phyloP scores from a whole-genome alignment of 2,113 vertebrate species.

The Camelus bactrianus region DNA sequence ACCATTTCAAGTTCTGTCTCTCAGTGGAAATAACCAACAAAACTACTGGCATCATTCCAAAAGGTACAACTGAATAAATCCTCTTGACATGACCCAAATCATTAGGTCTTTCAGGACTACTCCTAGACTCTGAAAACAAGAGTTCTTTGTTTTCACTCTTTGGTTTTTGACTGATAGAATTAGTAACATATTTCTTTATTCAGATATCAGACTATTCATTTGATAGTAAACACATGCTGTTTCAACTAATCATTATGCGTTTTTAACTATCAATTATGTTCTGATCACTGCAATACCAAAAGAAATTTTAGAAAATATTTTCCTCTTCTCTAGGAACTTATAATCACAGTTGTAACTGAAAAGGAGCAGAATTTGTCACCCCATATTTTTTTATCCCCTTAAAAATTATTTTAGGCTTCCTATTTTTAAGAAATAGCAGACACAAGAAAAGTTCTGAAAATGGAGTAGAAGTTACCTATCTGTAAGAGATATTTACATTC shows the following conservation, averaged over 20 bases:
- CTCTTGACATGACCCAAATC: not conserved
- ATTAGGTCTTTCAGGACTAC: not conserved
- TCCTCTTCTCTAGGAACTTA: not conserved
- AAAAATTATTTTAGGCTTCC: not conserved
- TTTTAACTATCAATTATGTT: slow-evolving; percentile 16
- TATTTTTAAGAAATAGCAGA: not conserved
- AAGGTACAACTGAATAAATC: not conserved
- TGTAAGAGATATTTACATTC: not conserved
- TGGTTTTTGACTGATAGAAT: not conserved
- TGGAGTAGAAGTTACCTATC: not conserved
- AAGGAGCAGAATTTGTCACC: not conserved
- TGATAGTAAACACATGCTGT: not conserved
- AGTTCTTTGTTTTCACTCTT: not conserved
- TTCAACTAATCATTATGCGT: slow-evolving; percentile 29
- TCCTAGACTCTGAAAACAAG: not conserved
- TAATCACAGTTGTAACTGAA: not conserved
- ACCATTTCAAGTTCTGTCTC: not conserved
- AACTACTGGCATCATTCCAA: not conserved
- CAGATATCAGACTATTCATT: not conserved
- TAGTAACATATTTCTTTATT: not conserved
- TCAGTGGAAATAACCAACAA: not conserved
- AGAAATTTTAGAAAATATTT: not conserved
- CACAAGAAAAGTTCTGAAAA: not conserved
- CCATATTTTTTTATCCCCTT: not conserved
- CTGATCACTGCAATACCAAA: not conserved